phyloP scores from a whole-genome alignment of 1,140 invertebrate species.

The Helicoverpa zea region DNA sequence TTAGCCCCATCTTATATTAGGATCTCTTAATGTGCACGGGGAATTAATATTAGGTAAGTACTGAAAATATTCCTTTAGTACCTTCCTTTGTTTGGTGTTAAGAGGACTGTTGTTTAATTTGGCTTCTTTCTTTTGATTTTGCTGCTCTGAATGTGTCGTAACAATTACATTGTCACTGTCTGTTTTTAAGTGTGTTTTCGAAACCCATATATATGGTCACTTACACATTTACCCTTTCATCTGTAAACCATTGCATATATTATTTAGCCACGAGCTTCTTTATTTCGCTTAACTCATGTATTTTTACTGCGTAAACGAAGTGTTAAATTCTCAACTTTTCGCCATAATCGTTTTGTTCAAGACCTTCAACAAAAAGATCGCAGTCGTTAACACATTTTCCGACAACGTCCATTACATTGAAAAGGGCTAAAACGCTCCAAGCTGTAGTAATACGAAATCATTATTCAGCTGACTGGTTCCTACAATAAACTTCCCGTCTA shows the following conservation, averaged over 20 bases:
- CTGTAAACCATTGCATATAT: too few relatives aligned
- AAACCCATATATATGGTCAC: too few relatives aligned
- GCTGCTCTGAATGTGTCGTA: not conserved
- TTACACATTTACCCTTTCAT: too few relatives aligned
- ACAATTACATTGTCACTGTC: not conserved
- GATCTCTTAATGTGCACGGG: conserved; percentile 51
- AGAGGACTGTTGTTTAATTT: not conserved
- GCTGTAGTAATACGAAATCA: conserved; percentile 3
- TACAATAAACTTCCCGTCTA: conserved; percentile 37
- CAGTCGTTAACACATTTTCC: conserved; percentile 2
- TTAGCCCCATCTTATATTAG: conserved; percentile 63
- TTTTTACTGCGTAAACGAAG: too few relatives aligned
- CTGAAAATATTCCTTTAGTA: conserved; percentile 11
- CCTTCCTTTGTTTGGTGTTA: not conserved
- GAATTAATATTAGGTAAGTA: conserved; percentile 30
- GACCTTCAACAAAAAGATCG: not conserved
- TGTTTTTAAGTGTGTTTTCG: not conserved
- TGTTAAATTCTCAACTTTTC: too few relatives aligned
- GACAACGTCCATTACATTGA: not conserved
- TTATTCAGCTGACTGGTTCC: conserved; percentile 8
- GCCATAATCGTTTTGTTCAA: not conserved
- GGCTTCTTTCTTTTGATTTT: not conserved
- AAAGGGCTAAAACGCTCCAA: conserved; percentile 11
- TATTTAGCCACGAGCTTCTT: too few relatives aligned
- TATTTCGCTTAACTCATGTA: too few relatives aligned